Conservation (phyloP, 1,140 invertebrate genomes). For the Steinernema feltiae region DNA sequence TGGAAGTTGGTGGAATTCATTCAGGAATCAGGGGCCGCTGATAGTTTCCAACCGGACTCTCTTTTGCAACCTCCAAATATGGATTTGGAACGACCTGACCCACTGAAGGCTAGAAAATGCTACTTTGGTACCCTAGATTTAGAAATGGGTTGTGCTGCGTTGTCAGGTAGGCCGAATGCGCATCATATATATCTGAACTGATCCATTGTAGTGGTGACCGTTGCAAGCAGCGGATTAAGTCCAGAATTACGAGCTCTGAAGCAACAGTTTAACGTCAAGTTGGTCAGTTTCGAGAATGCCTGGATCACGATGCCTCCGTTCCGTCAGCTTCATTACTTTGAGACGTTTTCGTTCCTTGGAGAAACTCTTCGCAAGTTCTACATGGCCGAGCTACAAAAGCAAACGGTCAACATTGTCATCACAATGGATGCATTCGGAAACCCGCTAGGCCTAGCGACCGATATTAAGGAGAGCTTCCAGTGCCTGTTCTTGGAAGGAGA, state of each 20-base stretch:
- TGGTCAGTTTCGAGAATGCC: slow-evolving; percentile 94
- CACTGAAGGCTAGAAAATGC: slow-evolving; percentile 62
- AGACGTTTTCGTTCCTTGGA: slow-evolving; percentile 54
- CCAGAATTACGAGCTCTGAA: slow-evolving; percentile 73
- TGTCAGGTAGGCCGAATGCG: slow-evolving; percentile 34
- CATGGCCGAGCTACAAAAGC: slow-evolving; percentile 78
- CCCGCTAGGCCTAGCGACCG: slow-evolving; percentile 86
- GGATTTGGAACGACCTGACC: slow-evolving; percentile 36
- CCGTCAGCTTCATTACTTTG: slow-evolving; percentile 56
- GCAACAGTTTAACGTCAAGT: slow-evolving; percentile 73
- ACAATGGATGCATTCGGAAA: slow-evolving; percentile 95
- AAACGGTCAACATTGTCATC: slow-evolving; percentile 86
- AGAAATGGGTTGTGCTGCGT: slow-evolving; percentile 43
- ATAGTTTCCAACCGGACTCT: slow-evolving; percentile 36
- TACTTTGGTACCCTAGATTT: slow-evolving; percentile 78
- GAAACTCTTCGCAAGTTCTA: slow-evolving; percentile 54
- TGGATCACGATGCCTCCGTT: slow-evolving; percentile 70
- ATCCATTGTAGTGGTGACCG: slow-evolving; percentile 44
- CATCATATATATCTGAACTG: neutral
- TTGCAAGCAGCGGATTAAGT: slow-evolving; percentile 70
- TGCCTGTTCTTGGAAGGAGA: slow-evolving; percentile 81
- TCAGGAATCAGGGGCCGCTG: slow-evolving; percentile 52
- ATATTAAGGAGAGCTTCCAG: slow-evolving; percentile 86
- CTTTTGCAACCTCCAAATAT: slow-evolving; percentile 49
- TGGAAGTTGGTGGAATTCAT: slow-evolving; percentile 74